Evolutionary conservation across 2,113 vertebrate species (phyloP).

Genomic region (Mellivora capensis): DNA sequence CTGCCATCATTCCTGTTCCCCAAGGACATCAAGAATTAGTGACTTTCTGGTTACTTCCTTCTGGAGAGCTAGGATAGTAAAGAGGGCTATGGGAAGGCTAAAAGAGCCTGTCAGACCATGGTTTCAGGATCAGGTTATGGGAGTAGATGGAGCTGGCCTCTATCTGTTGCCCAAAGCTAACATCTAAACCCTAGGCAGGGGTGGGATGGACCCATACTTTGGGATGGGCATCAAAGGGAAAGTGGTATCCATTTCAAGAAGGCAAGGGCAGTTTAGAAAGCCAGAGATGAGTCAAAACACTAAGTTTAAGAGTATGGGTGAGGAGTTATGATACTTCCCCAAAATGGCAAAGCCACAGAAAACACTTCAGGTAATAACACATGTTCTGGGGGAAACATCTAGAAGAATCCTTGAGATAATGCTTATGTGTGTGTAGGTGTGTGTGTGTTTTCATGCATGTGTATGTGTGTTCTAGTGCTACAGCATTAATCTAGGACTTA

Average conservation of each 20-base stretch:
- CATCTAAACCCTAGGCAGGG: background rate
- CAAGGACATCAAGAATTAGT: background rate
- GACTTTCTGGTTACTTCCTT: background rate
- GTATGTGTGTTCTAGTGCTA: too few species aligned
- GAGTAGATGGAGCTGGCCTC: background rate
- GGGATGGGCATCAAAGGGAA: background rate
- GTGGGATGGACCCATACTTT: background rate
- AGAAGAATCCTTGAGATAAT: background rate
- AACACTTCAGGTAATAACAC: background rate
- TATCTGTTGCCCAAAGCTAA: background rate
- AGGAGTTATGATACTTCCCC: accelerated
- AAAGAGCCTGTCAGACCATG: background rate
- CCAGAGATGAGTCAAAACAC: background rate
- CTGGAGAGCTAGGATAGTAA: background rate
- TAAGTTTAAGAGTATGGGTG: background rate
- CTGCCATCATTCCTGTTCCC: background rate
- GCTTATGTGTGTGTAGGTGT: background rate
- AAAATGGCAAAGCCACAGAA: background rate
- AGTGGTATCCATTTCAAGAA: background rate
- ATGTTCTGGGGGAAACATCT: background rate
- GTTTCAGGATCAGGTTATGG: background rate
- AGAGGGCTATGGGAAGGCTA: too few species aligned
- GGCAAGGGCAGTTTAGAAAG: background rate
- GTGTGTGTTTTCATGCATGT: too few species aligned
- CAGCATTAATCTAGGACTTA: background rate